phyloP scores from a whole-genome alignment of 2,113 vertebrate species.

The Microcebus ravelobensis region DNA sequence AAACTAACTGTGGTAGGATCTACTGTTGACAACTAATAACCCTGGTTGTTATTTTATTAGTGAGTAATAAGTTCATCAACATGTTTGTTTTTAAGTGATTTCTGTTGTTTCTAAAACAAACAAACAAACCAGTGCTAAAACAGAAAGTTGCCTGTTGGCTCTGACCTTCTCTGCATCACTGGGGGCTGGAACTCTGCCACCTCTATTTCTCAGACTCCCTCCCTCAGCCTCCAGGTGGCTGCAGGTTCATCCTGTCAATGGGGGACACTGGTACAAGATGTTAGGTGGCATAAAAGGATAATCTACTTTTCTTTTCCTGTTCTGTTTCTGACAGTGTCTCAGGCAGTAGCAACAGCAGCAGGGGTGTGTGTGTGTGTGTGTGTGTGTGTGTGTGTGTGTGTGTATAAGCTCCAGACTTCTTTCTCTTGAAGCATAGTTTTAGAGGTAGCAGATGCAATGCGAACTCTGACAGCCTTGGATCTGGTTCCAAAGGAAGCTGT shows the following conservation, averaged over 20 bases:
- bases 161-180: not conserved
- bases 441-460: not conserved
- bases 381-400: too few relatives aligned
- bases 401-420: not conserved
- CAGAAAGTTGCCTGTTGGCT: not conserved
- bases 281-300: not conserved
- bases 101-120: not conserved
- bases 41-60: not conserved
- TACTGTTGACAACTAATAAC: not conserved
- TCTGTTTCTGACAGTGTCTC: not conserved
- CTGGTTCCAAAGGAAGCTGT: not conserved
- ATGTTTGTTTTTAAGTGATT: not conserved
- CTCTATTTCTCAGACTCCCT: not conserved
- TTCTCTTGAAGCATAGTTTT: not conserved
- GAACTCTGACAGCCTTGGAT: too few relatives aligned
- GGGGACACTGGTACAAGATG: not conserved
- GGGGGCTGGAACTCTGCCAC: not conserved
- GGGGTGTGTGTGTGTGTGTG: not conserved
- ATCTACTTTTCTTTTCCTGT: not conserved
- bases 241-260: not conserved
- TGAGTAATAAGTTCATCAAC: not conserved
- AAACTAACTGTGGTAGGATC: not conserved
- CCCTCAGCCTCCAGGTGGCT: not conserved
- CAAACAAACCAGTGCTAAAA: not conserved
- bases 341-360: not conserved